A percentile compares a stretch with the other conserved stretches of the same genome.
These are phyloP conservation scores for Virgularia gustaviana DNA, from an alignment of 92 coral and sea anemone genomes.

Conservation along the genomic window DNA sequence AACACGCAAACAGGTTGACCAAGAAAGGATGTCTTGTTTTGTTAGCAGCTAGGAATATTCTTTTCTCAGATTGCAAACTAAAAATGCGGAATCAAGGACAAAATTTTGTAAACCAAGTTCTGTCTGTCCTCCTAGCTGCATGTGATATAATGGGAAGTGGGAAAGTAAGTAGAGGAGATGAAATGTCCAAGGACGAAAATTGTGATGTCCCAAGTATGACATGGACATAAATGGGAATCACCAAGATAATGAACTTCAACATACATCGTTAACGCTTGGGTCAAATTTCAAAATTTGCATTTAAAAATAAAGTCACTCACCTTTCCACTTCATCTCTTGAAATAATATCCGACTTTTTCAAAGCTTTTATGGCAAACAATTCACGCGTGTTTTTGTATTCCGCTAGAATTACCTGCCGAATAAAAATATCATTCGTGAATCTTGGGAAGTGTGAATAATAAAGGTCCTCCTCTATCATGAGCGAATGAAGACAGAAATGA, in stretches of 20 bases:
- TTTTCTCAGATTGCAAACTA: slow-evolving; percentile 94
- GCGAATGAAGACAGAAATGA: too few species aligned
- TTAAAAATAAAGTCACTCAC: slow-evolving; percentile 33
- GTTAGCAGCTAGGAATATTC: slow-evolving; percentile 97
- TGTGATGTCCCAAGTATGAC: too few species aligned
- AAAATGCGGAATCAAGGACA: slow-evolving; percentile 6
- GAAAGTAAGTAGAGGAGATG: not conserved
- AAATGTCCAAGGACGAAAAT: too few species aligned
- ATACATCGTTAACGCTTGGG: not conserved
- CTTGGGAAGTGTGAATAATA: too few species aligned
- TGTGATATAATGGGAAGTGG: too few species aligned
- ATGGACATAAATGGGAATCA: not conserved
- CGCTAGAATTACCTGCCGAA: slow-evolving; percentile 80
- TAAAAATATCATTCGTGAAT: not conserved
- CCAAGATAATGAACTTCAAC: not conserved
- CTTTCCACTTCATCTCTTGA: slow-evolving; percentile 99
- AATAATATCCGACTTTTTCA: slow-evolving; percentile 92
- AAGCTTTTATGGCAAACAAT: slow-evolving; percentile 91
- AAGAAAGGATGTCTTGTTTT: slow-evolving; percentile 96
- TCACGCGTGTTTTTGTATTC: slow-evolving; percentile 96
- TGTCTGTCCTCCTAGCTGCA: not conserved
- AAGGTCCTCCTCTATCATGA: too few species aligned
- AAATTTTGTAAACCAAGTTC: not conserved
- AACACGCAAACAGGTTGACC: slow-evolving; percentile 97
- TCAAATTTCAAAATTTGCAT: too few species aligned